A percentile compares a stretch with the other conserved stretches of the same genome.
phyloP scores from a whole-genome alignment of 2,797 vertebrate genomes.

The Xenops minutus region DNA sequence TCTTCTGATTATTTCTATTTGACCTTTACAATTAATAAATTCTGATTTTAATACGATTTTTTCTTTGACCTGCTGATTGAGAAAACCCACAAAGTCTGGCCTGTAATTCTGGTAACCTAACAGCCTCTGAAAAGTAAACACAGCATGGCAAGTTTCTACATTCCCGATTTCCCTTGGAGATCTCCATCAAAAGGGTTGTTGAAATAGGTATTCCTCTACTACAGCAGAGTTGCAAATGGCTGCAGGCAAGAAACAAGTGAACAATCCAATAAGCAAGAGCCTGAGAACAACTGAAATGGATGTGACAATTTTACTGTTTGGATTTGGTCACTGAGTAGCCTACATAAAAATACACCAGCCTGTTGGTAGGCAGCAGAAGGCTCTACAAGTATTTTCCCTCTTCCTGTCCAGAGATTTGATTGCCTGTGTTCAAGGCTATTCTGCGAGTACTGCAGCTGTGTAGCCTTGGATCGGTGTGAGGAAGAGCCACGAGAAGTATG shows the following conservation, averaged over 20 bases:
- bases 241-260: neutral
- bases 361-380: neutral
- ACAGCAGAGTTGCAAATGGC: neutral
- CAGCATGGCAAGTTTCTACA: neutral
- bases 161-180: neutral
- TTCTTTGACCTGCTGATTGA: neutral
- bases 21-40: neutral
- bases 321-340: neutral
- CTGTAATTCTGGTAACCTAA: neutral
- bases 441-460: accelerated
- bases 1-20: neutral
- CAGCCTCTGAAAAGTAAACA: neutral
- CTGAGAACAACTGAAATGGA: neutral
- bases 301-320: neutral
- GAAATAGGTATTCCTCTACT: neutral
- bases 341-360: neutral
- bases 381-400: neutral
- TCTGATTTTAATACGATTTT: neutral
- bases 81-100: neutral
- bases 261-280: neutral
- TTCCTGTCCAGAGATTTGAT: neutral
- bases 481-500: neutral
- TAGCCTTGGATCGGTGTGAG: neutral
- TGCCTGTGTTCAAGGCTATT: neutral
- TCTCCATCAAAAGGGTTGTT: neutral